Conservation (phyloP, 2,888 invertebrate genomes). For the Gasteruption jaculator region DNA sequence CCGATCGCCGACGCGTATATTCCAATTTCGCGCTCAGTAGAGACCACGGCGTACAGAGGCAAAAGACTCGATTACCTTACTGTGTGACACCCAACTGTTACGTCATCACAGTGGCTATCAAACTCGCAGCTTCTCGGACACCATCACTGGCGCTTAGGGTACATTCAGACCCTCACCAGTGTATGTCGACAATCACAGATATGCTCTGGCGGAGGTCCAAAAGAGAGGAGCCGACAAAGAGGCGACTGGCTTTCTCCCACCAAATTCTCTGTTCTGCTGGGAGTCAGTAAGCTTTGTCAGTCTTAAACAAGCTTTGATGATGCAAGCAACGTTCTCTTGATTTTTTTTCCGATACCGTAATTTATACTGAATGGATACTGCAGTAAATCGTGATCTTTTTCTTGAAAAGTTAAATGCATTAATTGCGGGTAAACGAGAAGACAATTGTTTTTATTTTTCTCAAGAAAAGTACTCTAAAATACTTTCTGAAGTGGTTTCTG, state of each 20-base stretch:
- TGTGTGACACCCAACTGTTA: too few relatives aligned
- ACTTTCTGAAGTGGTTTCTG: slow-evolving; percentile 24
- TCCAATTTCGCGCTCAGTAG: too few relatives aligned
- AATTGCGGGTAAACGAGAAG: slow-evolving; percentile 29
- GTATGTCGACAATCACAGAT: too few relatives aligned
- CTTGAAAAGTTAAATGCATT: slow-evolving; percentile 24
- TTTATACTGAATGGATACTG: slow-evolving; percentile 27
- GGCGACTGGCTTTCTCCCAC: slow-evolving; percentile 11
- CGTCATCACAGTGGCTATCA: too few relatives aligned
- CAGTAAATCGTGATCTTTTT: slow-evolving; percentile 25
- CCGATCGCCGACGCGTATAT: too few relatives aligned
- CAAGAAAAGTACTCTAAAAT: slow-evolving; percentile 29
- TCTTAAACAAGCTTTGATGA: slow-evolving; percentile 21
- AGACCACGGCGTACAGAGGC: too few relatives aligned
- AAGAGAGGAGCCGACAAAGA: slow-evolving; percentile 4
- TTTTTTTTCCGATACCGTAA: slow-evolving; percentile 21
- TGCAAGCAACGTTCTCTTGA: slow-evolving; percentile 14
- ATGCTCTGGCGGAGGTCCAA: slow-evolving; percentile 7
- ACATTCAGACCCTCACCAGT: too few relatives aligned
- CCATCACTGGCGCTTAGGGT: too few relatives aligned
- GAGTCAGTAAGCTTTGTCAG: slow-evolving; percentile 17
- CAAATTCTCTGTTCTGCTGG: slow-evolving; percentile 11
- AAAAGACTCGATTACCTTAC: too few relatives aligned
- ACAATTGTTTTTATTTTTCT: slow-evolving; percentile 28
- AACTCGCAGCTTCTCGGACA: too few relatives aligned